phyloP scores from a whole-genome alignment of 2,797 vertebrate genomes.

The Smutsia gigantea region DNA sequence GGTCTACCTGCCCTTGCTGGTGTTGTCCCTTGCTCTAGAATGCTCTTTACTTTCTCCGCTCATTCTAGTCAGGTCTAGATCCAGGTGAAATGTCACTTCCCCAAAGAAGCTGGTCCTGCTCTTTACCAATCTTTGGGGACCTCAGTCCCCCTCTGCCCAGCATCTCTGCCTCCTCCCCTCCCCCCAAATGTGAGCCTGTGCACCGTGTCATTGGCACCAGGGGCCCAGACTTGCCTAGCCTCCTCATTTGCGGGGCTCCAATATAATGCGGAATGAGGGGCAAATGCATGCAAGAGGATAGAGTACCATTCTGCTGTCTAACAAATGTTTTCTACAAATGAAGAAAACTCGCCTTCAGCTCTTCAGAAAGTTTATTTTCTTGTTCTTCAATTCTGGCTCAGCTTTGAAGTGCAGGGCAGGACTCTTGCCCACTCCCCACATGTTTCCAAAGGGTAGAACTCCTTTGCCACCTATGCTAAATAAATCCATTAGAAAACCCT shows the following conservation, averaged over 20 bases:
- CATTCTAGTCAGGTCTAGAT: not conserved
- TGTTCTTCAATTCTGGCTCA: not conserved
- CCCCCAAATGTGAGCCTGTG: not conserved
- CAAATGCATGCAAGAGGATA: not conserved
- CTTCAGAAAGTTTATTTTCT: not conserved
- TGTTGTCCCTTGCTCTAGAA: not conserved
- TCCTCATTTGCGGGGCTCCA: not conserved
- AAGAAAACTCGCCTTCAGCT: not conserved
- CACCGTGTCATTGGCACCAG: not conserved
- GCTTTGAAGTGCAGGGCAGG: not conserved
- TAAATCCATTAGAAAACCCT: not conserved
- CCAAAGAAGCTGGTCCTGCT: not conserved
- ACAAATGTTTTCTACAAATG: not conserved
- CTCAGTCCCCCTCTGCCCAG: accelerated
- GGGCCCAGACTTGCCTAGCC: not conserved
- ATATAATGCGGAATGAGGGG: not conserved
- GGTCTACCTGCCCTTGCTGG: not conserved
- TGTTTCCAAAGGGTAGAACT: not conserved
- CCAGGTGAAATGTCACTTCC: not conserved
- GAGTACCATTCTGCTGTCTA: not conserved
- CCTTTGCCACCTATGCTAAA: not conserved
- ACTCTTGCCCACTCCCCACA: not conserved
- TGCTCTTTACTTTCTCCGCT: not conserved
- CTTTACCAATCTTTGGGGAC: not conserved
- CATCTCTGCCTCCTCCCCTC: accelerated